Conservation (phyloP, 2,888 invertebrate genomes). For the Volucella bombylans region DNA sequence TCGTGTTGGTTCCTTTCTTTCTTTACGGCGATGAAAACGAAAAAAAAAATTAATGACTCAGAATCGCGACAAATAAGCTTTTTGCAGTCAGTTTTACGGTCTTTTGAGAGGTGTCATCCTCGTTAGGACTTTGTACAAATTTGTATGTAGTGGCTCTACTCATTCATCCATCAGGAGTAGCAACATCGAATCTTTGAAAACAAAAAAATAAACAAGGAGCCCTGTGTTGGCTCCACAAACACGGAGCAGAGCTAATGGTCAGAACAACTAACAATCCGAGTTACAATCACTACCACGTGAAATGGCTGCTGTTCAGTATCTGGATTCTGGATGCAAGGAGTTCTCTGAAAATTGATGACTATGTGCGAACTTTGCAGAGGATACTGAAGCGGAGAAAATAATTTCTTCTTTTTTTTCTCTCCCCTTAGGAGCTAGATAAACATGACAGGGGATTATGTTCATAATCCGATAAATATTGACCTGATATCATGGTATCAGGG, state of each 20-base stretch:
- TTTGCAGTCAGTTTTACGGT: conserved; percentile 53
- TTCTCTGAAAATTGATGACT: conserved; percentile 68
- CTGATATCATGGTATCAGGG: conserved; percentile 63
- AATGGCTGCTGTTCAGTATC: conserved; percentile 42
- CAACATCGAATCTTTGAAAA: conserved; percentile 47
- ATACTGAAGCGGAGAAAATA: conserved; percentile 32
- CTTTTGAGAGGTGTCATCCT: conserved; percentile 18
- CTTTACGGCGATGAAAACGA: neutral
- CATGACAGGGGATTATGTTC: conserved; percentile 67
- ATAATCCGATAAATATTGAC: conserved; percentile 73
- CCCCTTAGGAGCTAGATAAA: conserved; percentile 51
- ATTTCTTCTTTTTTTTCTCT: neutral
- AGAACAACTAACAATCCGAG: conserved; percentile 58
- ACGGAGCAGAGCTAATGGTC: conserved; percentile 57
- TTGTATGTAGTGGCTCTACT: neutral
- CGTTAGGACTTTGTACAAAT: no score
- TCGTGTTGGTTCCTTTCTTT: conserved; percentile 5
- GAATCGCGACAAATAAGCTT: conserved; percentile 70
- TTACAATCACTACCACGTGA: conserved; percentile 50
- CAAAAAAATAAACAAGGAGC: conserved; percentile 69
- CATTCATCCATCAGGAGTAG: conserved; percentile 5
- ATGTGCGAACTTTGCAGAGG: conserved; percentile 55
- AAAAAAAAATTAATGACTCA: conserved; percentile 55
- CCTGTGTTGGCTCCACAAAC: conserved; percentile 36
- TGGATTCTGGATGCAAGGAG: conserved; percentile 21